Base-by-base conservation (phyloP, 2,888 invertebrate genomes). In the Teinopalpus imperialis region DNA sequence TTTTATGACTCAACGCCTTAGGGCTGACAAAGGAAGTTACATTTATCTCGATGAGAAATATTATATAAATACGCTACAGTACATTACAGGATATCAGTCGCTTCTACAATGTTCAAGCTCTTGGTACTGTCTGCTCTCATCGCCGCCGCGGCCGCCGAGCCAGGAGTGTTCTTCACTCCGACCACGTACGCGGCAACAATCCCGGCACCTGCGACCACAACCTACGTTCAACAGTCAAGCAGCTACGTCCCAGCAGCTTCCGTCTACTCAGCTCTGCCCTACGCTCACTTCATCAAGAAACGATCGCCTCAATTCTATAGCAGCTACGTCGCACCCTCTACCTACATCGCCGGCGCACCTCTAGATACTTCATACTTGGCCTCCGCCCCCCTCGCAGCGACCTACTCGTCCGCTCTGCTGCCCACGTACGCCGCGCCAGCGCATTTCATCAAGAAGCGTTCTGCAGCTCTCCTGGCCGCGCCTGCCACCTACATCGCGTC, bases 121-220 rank as follows among this genome's bases (percentile, higher is more conserved):
- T 74, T 72, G 62, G 74, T 81, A 56, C 77, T 90, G 79, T 88
- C 79, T 63, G 86, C 83, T 66, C 74, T 90, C 55, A 63, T 89
- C 55, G 82, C 88, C 63, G 65, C 88, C 49, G 85, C 74, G 53
- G 72, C 70, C 49, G 89, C 90, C 56, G 64, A 63, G 39, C 73
- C 72, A 56, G 51, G 68, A 51, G 18, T 35, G 21, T 26, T 44
- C 10, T 1, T 44, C 13, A 3, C 7, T 9, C 51, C 18, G 27
- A 7, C 6, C 12, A 36, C 27, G 4, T 51, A 31, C 26, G 27
- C 30, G 5, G 10, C 32, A 2, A 5, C 45, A 3, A 1, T 32
- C 9, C 51, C 42, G 42, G 49, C n/a, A 14, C 51, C 35, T 43
- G 57, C 36, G 49, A 4, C 47, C 32, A 27, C n/a, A n/a, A n/a